Conservation (phyloP, 2,888 invertebrate species). For the Ptilodon capucinus region DNA sequence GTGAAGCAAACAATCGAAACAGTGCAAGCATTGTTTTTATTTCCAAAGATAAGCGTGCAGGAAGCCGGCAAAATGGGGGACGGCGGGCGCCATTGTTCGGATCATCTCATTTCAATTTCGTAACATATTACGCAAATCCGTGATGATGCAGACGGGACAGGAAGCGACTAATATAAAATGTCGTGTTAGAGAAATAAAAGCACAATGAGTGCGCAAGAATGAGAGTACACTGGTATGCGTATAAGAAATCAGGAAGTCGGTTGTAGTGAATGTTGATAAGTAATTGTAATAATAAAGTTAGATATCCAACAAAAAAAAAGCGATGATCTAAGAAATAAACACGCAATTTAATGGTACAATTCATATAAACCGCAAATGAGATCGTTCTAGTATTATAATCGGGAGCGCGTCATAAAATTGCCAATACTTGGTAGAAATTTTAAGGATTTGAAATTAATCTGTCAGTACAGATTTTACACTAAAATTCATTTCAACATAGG, state of each 20-base stretch:
- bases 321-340: too few species aligned
- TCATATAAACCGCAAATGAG: too few species aligned
- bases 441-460: too few species aligned
- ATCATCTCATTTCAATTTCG: conserved; percentile 50
- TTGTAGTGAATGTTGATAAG: neutral
- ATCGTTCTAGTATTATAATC: too few species aligned
- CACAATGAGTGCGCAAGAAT: conserved; percentile 20
- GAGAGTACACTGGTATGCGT: conserved; percentile 7
- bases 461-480: too few species aligned
- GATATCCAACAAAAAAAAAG: neutral
- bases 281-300: conserved; percentile 3
- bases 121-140: conserved; percentile 55
- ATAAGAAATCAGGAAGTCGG: conserved; percentile 20
- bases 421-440: too few species aligned
- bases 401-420: too few species aligned
- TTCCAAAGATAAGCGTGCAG: conserved; percentile 59
- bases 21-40: conserved; percentile 61
- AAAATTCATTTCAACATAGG: too few species aligned
- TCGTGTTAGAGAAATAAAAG: conserved; percentile 32
- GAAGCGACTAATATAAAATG: conserved; percentile 33
- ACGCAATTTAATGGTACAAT: too few species aligned
- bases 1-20: conserved; percentile 56
- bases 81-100: conserved; percentile 61
- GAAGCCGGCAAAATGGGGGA: conserved; percentile 59
- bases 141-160: conserved; percentile 44